A percentile compares a stretch with the other conserved stretches of the same genome.
These are phyloP conservation scores for Phorcus lineatus DNA, from an alignment of 2,888 invertebrate genomes.

Conservation along the genomic window DNA sequence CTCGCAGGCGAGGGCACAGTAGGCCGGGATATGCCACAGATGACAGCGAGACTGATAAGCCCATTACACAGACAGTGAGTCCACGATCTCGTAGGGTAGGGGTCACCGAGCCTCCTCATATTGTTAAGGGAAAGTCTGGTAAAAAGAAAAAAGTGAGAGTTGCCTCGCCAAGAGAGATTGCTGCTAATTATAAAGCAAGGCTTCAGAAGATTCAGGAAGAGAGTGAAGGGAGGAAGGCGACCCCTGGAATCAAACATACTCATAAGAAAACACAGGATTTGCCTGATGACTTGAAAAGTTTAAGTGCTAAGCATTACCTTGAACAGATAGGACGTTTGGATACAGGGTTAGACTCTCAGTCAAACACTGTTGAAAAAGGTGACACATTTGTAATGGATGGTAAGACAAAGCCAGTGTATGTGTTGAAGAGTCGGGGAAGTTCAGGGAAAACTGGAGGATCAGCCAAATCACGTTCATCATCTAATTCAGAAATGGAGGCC, in stretches of 20 bases:
- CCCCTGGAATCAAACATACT: background rate
- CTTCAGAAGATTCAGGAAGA: background rate
- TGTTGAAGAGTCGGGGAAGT: background rate
- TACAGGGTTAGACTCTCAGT: background rate
- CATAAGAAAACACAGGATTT: background rate
- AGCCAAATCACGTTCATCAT: constrained; percentile 5
- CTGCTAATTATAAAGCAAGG: background rate
- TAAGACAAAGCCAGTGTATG: constrained; percentile 1
- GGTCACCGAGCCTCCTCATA: background rate
- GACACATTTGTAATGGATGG: background rate
- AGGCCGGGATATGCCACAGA: background rate
- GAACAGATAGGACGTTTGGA: constrained; percentile 1
- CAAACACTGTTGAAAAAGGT: background rate
- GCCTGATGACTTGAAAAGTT: background rate
- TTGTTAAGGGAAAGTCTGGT: background rate
- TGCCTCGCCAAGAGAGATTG: background rate
- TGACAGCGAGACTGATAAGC: constrained; percentile 1
- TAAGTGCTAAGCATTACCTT: constrained; percentile 23
- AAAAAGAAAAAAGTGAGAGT: background rate
- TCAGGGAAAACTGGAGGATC: background rate
- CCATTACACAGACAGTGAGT: background rate
- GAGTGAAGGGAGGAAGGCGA: background rate
- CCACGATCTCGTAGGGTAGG: background rate
- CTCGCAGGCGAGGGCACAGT: background rate
- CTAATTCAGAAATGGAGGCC: background rate